Base-by-base conservation (phyloP, 2,888 invertebrate genomes). In the Sthenelais limicola region DNA sequence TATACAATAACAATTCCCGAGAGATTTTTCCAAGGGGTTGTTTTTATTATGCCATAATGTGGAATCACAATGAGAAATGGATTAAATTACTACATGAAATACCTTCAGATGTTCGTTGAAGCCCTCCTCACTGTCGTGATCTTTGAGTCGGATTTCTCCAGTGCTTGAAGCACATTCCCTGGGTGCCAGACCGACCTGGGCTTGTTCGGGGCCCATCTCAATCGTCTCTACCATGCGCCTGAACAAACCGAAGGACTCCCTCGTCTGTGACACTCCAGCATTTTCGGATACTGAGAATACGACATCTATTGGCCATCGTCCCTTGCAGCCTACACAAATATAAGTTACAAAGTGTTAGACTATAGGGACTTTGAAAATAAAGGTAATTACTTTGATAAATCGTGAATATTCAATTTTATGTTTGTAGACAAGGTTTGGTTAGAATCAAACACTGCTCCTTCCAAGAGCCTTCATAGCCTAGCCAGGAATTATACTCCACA, bases 311-410 rank as follows among this genome's bases (percentile, higher is more conserved):
- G 56, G 68, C 32, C 26, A 3, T 48, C 26, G 54, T 24, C 43
- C 52, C 28, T 47, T 54, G 47, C 68, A 73, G 2, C 73, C 54
- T 73, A 68, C 56, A n/a, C n/a, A n/a, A n/a, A n/a, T n/a, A n/a
- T n/a, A n/a, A n/a, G n/a, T n/a, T n/a, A n/a, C n/a, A n/a, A n/a
- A n/a, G n/a, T n/a, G n/a, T n/a, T n/a, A n/a, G n/a, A n/a, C n/a
- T n/a, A n/a, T n/a, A n/a, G n/a, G n/a, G n/a, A n/a, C n/a, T n/a
- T n/a, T n/a, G n/a, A n/a, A n/a, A n/a, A n/a, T n/a, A n/a, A n/a
- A n/a, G n/a, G n/a, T n/a, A n/a, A n/a, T n/a, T n/a, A n/a, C n/a
- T n/a, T n/a, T n/a, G n/a, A n/a, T n/a, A n/a, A n/a, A n/a, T n/a
- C n/a, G n/a, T n/a, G n/a, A n/a, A n/a, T n/a, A n/a, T n/a, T n/a